phyloP scores from a whole-genome alignment of 2,113 vertebrate species.

The Arenaria interpres region DNA sequence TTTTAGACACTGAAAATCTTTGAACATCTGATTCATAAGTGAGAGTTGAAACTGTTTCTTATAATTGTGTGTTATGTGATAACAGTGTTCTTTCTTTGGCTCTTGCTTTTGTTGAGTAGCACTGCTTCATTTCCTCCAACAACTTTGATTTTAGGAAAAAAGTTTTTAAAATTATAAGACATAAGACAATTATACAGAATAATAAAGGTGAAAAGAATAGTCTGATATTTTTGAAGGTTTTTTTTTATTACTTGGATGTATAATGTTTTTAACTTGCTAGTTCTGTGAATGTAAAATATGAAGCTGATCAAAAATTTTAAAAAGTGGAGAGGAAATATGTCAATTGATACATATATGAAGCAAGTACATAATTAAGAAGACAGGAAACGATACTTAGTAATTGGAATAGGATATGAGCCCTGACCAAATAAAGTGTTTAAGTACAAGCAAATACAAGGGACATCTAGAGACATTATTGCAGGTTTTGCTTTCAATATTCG shows the following conservation, averaged over 20 bases:
- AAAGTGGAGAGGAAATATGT: not conserved
- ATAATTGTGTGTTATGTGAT: not conserved
- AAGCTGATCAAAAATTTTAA: not conserved
- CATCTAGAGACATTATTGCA: not conserved
- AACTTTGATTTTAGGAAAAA: not conserved
- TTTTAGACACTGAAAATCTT: not conserved
- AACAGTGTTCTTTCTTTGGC: not conserved
- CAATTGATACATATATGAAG: not conserved
- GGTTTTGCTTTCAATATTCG: not conserved
- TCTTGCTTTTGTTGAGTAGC: not conserved
- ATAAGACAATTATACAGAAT: not conserved
- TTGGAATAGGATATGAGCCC: not conserved
- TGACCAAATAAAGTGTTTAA: not conserved
- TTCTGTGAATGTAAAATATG: not conserved
- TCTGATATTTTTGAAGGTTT: not conserved
- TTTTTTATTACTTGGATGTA: not conserved
- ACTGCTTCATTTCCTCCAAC: not conserved
- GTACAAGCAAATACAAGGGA: not conserved
- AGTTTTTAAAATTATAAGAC: not conserved
- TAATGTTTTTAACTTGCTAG: not conserved
- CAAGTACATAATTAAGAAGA: not conserved
- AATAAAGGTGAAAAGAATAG: not conserved
- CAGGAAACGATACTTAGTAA: not conserved
- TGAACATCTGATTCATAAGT: not conserved
- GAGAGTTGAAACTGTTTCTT: not conserved